Evolutionary conservation across 2,888 invertebrate species (phyloP), one percentile per base, ranked within the genome.

Genomic region (Glaucopsyche alexis): DNA sequence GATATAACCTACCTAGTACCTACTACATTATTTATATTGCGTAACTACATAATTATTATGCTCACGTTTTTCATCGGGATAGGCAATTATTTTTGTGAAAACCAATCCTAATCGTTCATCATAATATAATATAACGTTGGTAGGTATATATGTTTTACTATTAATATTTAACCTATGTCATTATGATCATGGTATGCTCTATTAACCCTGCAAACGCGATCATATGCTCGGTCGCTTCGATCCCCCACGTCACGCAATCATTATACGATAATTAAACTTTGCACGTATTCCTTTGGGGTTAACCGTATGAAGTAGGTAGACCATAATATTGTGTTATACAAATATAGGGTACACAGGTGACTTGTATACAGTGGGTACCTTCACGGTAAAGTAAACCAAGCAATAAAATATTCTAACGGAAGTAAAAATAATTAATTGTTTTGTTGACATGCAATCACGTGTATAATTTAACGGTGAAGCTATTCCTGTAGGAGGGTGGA

Each of bases 81-180:
- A 29, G 29, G 29, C 29, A 29, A 29, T 29, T 29, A 29, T 29
- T 29, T 29, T 29, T 29, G 29, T 29, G 29, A 29, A 29, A 29
- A 29, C n/a, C n/a, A n/a, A n/a, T n/a, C n/a, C n/a, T n/a, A n/a
- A n/a, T n/a, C n/a, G n/a, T n/a, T n/a, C n/a, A n/a, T n/a, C n/a
- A n/a, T n/a, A n/a, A n/a, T n/a, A 29, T 29, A 29, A 42, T 42
- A 42, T 42, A 9, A 19, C 9, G 11, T n/a, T n/a, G n/a, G n/a
- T n/a, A n/a, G n/a, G n/a, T 55, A 16, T 7, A 3, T n/a, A 29
- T 29, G 13, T 19, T 29, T 29, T 60, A 60, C 29, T 29, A 60
- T 38, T 60, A 60, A 60, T 60, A 60, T 60, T 60, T 60, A 60
- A 60, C 60, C 29, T 38, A 60, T 60, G 60, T 60, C 60, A 60